A percentile compares a stretch with the other conserved stretches of the same genome.
These are phyloP conservation scores for Pollenia angustigena DNA, from an alignment of 2,888 invertebrate species.

Conservation along the genomic window DNA sequence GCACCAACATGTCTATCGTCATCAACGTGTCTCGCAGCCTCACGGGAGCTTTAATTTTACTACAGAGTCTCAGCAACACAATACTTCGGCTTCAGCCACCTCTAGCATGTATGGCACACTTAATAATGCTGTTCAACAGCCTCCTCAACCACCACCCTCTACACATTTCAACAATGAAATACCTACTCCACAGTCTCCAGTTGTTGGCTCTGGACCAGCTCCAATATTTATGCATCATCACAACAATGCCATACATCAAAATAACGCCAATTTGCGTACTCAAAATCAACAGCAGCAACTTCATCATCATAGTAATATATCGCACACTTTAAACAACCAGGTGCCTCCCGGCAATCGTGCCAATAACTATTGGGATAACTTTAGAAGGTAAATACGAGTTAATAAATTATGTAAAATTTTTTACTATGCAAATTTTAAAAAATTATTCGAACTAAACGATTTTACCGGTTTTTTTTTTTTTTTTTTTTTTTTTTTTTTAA, in stretches of 20 bases:
- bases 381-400: slow-evolving; percentile 89
- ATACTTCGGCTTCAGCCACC: slow-evolving; percentile 64
- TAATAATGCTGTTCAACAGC: slow-evolving; percentile 79
- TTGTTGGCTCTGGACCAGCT: slow-evolving; percentile 79
- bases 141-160: slow-evolving; percentile 76
- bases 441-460: too few species aligned
- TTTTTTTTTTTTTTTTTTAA: background rate
- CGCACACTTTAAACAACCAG: slow-evolving; percentile 91
- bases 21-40: slow-evolving; percentile 69
- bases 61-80: slow-evolving; percentile 77
- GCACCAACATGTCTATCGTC: slow-evolving; percentile 74
- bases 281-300: slow-evolving; percentile 79
- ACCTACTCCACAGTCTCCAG: slow-evolving; percentile 79
- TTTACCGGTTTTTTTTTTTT: background rate
- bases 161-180: slow-evolving; percentile 80
- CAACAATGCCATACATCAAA: slow-evolving; percentile 83
- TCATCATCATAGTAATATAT: slow-evolving; percentile 75
- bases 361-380: slow-evolving; percentile 97
- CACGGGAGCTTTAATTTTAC: slow-evolving; percentile 77
- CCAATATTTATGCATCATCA: slow-evolving; percentile 84
- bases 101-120: slow-evolving; percentile 77
- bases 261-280: slow-evolving; percentile 83
- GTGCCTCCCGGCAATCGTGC: slow-evolving; percentile 95
- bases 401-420: background rate
- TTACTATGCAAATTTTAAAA: background rate